Evolutionary conservation across 2,797 vertebrate species (phyloP).

Genomic region (Enteromius treurensis): DNA sequence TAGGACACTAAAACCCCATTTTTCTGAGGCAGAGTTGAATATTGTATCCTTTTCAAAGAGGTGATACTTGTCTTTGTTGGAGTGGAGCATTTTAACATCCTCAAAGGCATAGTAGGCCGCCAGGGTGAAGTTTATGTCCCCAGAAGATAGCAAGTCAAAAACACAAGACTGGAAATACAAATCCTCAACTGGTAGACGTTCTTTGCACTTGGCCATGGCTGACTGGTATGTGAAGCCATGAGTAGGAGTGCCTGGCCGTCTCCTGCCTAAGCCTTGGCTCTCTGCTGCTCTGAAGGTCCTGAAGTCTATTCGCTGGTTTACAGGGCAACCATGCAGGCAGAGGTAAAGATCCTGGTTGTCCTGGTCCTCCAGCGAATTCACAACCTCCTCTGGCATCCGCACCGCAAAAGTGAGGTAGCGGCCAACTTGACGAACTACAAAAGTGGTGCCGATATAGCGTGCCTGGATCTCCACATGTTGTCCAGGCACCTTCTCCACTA

Average conservation of each 20-base stretch:
- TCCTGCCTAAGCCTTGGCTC: slow-evolving; percentile 66
- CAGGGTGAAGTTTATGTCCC: slow-evolving; percentile 96
- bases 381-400: slow-evolving; percentile 96
- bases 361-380: slow-evolving; percentile 89
- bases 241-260: slow-evolving; percentile 26
- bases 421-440: slow-evolving; percentile 94
- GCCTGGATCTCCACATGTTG: slow-evolving; percentile 98
- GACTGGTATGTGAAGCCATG: slow-evolving; percentile 86
- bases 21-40: slow-evolving; percentile 63
- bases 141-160: slow-evolving; percentile 94
- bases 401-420: slow-evolving; percentile 95
- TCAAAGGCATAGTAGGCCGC: slow-evolving; percentile 98
- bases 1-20: slow-evolving; percentile 40
- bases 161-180: slow-evolving; percentile 97
- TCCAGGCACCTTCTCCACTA: slow-evolving; percentile 91
- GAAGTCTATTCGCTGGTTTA: slow-evolving; percentile 92
- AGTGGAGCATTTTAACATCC: slow-evolving; percentile 95
- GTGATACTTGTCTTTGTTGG: slow-evolving; percentile 91
- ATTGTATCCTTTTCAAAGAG: slow-evolving; percentile 85
- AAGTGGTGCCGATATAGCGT: slow-evolving; percentile 94
- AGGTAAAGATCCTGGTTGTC: slow-evolving; percentile 94
- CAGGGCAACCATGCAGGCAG: slow-evolving; percentile 91
- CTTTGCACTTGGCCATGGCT: slow-evolving; percentile 90
- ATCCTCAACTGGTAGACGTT: slow-evolving; percentile 94
- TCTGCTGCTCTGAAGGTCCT: slow-evolving; percentile 77